Conservation (phyloP, 2,797 vertebrate genomes). For the Octomys mimax region DNA sequence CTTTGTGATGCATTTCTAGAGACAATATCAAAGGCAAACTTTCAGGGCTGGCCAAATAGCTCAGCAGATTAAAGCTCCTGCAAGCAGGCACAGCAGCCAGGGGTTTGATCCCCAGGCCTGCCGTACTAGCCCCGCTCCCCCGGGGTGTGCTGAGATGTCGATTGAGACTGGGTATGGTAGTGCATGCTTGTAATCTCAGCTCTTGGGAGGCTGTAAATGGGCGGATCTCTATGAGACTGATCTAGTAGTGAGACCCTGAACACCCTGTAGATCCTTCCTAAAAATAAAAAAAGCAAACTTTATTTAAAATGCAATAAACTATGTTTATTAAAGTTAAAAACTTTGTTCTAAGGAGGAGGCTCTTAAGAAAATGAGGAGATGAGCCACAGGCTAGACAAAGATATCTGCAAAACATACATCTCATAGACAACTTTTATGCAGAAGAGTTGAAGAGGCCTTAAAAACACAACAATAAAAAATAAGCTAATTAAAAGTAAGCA, state of each 20-base stretch:
- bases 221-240: too few relatives aligned
- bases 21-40: background rate
- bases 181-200: too few relatives aligned
- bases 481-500: background rate
- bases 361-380: background rate
- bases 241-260: too few relatives aligned
- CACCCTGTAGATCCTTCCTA: too few relatives aligned
- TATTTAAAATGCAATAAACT: background rate
- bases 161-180: too few relatives aligned
- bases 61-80: too few relatives aligned
- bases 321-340: background rate
- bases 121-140: too few relatives aligned
- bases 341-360: background rate
- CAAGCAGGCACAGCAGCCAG: too few relatives aligned
- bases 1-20: background rate
- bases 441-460: background rate
- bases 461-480: background rate
- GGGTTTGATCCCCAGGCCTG: too few relatives aligned
- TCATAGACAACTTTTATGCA: background rate
- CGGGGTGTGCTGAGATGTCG: too few relatives aligned
- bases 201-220: too few relatives aligned
- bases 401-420: background rate
- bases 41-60: background rate
- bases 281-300: background rate
- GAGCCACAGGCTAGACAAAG: background rate